phyloP scores from a whole-genome alignment of 2,888 invertebrate genomes.

The Plebejus argus region DNA sequence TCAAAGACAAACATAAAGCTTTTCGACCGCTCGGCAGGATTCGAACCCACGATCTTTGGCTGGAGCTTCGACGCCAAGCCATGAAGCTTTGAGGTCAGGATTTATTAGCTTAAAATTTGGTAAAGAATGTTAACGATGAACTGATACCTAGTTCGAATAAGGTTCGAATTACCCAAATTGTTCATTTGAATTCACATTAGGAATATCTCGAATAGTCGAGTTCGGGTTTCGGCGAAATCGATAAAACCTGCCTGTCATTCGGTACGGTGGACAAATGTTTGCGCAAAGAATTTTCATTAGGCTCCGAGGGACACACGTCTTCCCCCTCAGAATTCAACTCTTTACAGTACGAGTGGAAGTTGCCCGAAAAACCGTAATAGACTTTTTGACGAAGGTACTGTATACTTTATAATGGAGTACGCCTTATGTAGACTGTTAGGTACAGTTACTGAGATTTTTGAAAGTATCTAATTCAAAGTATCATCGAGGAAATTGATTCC shows the following conservation, averaged over 20 bases:
- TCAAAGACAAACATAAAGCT: no score
- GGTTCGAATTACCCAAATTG: not conserved
- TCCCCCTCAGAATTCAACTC: constrained; percentile 36
- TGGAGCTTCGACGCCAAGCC: not conserved
- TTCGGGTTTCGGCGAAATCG: constrained; percentile 34
- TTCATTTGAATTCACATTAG: constrained; percentile 13
- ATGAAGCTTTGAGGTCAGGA: not conserved
- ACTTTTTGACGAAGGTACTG: constrained; percentile 9
- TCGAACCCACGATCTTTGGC: no score
- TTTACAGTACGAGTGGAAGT: not conserved
- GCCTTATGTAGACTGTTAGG: not conserved
- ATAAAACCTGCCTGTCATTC: constrained; percentile 44
- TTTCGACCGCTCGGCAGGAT: no score
- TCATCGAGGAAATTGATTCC: no score
- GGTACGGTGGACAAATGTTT: constrained; percentile 45
- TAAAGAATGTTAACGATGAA: not conserved
- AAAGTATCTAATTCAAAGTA: not conserved
- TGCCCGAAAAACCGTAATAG: not conserved
- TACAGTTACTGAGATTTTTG: not conserved
- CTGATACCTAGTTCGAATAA: not conserved
- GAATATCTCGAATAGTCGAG: constrained; percentile 9
- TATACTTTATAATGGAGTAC: not conserved
- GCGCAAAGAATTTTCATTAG: constrained; percentile 51
- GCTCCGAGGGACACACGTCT: constrained; percentile 43
- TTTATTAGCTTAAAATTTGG: not conserved